Evolutionary conservation across 2,113 vertebrate genomes (phyloP).

Genomic region (Dasyornis broadbenti): DNA sequence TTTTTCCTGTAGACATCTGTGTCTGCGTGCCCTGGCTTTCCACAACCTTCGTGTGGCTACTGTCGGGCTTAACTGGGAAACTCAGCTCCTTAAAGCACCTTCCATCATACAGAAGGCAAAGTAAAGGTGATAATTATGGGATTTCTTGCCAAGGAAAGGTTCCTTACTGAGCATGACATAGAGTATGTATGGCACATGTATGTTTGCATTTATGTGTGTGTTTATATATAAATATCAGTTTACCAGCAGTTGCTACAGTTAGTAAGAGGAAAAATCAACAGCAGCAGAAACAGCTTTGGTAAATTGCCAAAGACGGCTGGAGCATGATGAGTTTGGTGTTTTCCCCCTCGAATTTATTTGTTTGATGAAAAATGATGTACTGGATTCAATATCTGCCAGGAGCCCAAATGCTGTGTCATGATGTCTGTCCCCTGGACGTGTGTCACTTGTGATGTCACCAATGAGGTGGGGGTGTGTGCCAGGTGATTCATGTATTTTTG

Average conservation of each 20-base stretch:
- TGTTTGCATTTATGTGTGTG: neutral
- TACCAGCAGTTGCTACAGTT: neutral
- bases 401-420: neutral
- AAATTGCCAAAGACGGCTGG: neutral
- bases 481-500: neutral
- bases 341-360: neutral
- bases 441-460: neutral
- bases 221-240: neutral
- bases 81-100: neutral
- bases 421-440: neutral
- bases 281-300: neutral
- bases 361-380: neutral
- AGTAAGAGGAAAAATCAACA: neutral
- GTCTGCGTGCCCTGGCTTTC: neutral
- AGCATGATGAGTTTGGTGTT: neutral
- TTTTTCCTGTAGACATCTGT: neutral
- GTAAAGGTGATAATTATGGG: neutral
- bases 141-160: neutral
- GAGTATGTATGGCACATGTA: neutral
- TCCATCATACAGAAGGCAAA: neutral
- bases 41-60: accelerated
- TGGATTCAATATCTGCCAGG: neutral
- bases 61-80: neutral
- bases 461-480: neutral
- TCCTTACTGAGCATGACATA: neutral